Evolutionary conservation across 2,888 invertebrate genomes (phyloP).

Genomic region (Cylindroiulus punctatus): DNA sequence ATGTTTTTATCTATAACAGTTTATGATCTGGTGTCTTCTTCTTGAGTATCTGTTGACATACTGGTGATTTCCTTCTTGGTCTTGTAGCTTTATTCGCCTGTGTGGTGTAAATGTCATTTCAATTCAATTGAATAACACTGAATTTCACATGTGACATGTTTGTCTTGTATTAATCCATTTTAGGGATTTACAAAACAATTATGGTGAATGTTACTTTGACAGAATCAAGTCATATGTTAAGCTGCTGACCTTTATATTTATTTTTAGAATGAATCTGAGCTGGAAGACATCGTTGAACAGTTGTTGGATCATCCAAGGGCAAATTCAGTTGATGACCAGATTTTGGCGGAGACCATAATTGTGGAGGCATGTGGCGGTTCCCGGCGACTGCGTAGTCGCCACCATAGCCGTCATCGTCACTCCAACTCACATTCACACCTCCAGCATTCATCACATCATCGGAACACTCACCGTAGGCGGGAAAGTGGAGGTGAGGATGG

Average conservation of each 20-base stretch:
- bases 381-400: conserved; percentile 42
- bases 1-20: too few relatives aligned
- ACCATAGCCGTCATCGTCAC: conserved; percentile 52
- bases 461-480: conserved; percentile 55
- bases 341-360: conserved; percentile 65
- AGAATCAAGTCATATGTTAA: too few relatives aligned
- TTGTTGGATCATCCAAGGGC: conserved; percentile 70
- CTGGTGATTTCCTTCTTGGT: neutral
- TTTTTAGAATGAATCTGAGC: conserved; percentile 67
- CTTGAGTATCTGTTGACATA: too few relatives aligned
- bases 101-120: too few relatives aligned
- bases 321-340: conserved; percentile 62
- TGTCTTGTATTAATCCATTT: too few relatives aligned
- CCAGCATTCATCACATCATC: neutral
- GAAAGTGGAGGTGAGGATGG: conserved; percentile 54
- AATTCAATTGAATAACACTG: too few relatives aligned
- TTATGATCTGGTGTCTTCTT: too few relatives aligned
- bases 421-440: neutral
- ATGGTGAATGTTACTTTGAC: too few relatives aligned
- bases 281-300: conserved; percentile 77
- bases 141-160: too few relatives aligned
- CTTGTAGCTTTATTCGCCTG: too few relatives aligned
- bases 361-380: conserved; percentile 64
- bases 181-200: too few relatives aligned
- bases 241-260: neutral